These are phyloP conservation scores for Tryphoninae sp. DNA, from an alignment of 2,888 invertebrate genomes.

Conservation along the genomic window DNA sequence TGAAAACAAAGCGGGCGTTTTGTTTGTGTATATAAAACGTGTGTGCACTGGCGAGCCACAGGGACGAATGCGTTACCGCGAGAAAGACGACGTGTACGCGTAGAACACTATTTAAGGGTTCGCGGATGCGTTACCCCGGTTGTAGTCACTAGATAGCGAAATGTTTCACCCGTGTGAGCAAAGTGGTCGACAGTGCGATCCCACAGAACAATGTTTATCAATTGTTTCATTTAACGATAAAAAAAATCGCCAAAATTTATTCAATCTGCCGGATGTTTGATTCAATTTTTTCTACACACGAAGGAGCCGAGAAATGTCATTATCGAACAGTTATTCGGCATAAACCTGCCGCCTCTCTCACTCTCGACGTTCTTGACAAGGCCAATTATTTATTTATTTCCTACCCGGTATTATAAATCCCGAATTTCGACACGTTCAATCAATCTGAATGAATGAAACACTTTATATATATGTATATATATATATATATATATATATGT, in stretches of 20 bases:
- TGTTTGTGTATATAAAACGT: not conserved
- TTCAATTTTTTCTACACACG: no score
- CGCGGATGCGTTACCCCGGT: not conserved
- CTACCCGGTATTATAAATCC: conserved; percentile 33
- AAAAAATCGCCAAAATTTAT: no score
- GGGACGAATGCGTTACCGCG: conserved; percentile 45
- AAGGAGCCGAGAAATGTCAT: not conserved
- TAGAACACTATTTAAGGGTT: conserved; percentile 36
- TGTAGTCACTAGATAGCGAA: no score
- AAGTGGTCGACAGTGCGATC: no score
- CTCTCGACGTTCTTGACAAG: not conserved
- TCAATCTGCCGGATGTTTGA: no score
- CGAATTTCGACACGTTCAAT: conserved; percentile 37
- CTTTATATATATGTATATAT: not conserved
- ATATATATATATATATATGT: not conserved
- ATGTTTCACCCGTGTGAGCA: no score
- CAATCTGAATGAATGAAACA: conserved; percentile 33
- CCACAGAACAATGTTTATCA: no score
- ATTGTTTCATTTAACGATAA: no score
- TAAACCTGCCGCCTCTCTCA: not conserved
- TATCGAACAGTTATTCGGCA: not conserved
- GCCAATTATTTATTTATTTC: conserved; percentile 37
- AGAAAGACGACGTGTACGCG: conserved; percentile 36
- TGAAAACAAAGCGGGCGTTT: conserved; percentile 54
- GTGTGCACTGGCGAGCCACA: conserved; percentile 46